Evolutionary conservation across 2,797 vertebrate genomes (phyloP).

Genomic region (Iguana delicatissima): DNA sequence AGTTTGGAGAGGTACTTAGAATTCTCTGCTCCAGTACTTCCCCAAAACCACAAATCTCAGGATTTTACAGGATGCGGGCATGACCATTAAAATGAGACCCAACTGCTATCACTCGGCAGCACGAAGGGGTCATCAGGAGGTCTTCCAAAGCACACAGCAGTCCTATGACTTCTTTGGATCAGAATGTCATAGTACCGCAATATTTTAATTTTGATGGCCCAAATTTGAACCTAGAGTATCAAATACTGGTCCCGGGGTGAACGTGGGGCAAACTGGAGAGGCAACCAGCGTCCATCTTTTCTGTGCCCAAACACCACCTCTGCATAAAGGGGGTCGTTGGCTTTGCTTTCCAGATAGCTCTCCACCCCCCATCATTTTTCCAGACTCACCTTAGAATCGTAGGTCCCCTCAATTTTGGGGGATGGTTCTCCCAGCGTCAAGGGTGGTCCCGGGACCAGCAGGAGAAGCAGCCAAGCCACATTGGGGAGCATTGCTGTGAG

Average conservation of each 20-base stretch:
- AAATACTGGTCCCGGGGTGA: not conserved
- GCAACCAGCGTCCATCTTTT: not conserved
- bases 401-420: not conserved
- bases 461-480: not conserved
- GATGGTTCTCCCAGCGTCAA: not conserved
- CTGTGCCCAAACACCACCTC: not conserved
- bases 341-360: too few relatives aligned
- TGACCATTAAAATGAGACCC: too few relatives aligned
- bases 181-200: too few relatives aligned
- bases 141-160: too few relatives aligned
- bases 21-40: too few relatives aligned
- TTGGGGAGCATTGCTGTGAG: not conserved
- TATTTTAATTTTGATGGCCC: not conserved
- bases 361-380: not conserved
- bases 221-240: too few relatives aligned
- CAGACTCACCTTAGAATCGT: not conserved
- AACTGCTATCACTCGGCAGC: too few relatives aligned
- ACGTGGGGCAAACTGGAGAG: not conserved
- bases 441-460: not conserved
- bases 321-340: not conserved
- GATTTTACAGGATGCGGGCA: too few relatives aligned
- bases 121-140: too few relatives aligned
- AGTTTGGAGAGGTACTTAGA: too few relatives aligned
- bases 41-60: too few relatives aligned
- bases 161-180: too few relatives aligned